Percentiles rank a stretch among this genome's conserved stretches.
Conservation (phyloP, 2,888 invertebrate species). For the Lasius fuliginosus region DNA sequence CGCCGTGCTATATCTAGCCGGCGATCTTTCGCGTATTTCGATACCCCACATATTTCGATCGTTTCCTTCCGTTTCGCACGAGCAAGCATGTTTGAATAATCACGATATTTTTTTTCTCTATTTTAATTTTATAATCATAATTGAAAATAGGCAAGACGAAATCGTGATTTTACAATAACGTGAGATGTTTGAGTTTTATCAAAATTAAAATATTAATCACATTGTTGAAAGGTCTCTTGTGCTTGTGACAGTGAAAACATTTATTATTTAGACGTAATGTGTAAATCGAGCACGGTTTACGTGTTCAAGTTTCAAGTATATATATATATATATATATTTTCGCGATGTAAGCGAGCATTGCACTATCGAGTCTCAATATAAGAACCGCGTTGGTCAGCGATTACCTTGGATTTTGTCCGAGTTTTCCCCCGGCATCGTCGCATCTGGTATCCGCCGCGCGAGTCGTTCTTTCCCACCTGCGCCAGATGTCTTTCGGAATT, state of each 20-base stretch:
- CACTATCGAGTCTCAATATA: neutral
- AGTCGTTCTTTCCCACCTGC: constrained; percentile 32
- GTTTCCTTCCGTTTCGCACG: constrained; percentile 20
- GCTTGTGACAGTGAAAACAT: neutral
- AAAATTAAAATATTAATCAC: neutral
- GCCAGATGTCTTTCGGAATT: constrained; percentile 64
- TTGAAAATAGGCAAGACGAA: neutral
- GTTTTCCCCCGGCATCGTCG: constrained; percentile 8
- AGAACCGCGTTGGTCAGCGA: constrained; percentile 19
- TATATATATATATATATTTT: neutral
- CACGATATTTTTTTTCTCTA: neutral
- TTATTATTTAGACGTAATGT: constrained; percentile 1
- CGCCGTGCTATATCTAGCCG: neutral
- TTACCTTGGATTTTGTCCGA: constrained; percentile 9
- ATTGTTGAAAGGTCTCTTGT: neutral
- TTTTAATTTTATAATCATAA: constrained; percentile 6
- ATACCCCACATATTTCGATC: constrained; percentile 8
- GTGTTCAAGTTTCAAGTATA: neutral
- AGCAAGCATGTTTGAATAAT: neutral
- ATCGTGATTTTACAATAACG: neutral
- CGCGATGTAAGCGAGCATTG: neutral
- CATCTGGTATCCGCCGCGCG: constrained; percentile 32
- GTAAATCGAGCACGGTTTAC: neutral
- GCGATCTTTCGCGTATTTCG: constrained; percentile 7
- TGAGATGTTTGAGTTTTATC: neutral